Evolutionary conservation across 1,140 invertebrate genomes (phyloP), one percentile per base, ranked within the genome.

Genomic region (Platyscapa corneri): DNA sequence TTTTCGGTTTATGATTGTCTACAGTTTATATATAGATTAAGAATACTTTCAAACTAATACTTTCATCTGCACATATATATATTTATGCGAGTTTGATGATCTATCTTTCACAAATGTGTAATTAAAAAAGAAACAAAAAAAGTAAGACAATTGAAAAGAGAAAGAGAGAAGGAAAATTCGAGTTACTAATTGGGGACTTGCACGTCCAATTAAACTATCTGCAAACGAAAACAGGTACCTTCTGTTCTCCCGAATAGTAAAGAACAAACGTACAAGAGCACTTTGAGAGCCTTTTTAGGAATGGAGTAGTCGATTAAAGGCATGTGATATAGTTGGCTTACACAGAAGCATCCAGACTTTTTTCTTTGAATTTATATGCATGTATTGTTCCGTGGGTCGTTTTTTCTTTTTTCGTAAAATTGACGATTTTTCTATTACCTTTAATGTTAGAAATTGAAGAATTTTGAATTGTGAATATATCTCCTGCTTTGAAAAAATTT

Each of bases 131-230:
- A 30, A n/a, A 49, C 6, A 46, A 7, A 46, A 5, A 46, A 46
- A 46, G 42, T 12, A 46, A 46, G 12, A 46, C 12, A 46, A 46
- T 46, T 7, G 12, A 23, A 81, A 49, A 81, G 12, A 30, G 39
- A 70, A 27, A 81, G n/a, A 8, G 60, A 39, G 56, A 81, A n/a
- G 32, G 49, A 0, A 49, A 42, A 56, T 18, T 34, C 30, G 20
- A 60, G 77, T 27, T 80, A 85, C 84, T 85, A 85, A 85, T 85
- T 85, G 84, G 70, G 74, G 77, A 64, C 27, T 67, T 34, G 49
- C 30, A 42, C 56, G 78, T 81, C 56, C 78, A 76, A 85, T 85
- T 85, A 85, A 79, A 85, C 34, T 74, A 70, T n/a, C 77, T 76
- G 56, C 60, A n/a, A 65, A 30, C 42, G 34, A 76, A n/a, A 72